Evolutionary conservation across 2,888 invertebrate species (phyloP), one percentile per base, ranked within the genome.

Genomic region (Parnassius apollo): DNA sequence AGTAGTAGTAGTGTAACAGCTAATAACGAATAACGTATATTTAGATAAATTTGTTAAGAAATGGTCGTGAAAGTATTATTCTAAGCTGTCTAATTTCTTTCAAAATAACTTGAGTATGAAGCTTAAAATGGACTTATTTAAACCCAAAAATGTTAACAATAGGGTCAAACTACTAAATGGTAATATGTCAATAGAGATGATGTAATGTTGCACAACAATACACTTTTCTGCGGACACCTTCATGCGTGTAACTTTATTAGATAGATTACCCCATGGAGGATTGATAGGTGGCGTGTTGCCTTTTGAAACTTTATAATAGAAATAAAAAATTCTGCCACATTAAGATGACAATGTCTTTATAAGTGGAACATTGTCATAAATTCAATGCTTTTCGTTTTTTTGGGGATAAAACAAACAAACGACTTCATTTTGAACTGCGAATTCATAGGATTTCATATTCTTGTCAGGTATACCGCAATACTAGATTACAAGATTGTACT

Each of bases 171-270:
- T 86, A 84, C 54, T 57, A 85, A 83, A 85, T 83, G 81, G 82
- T 85, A 83, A 85, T 85, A 83, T 84, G 85, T 86, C 88, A 86
- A 85, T 85, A 73, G 80, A 75, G 78, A 35, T 35, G 81, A 75
- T 76, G 73, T 70, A 74, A 73, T 80, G 78, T 88, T 87, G 84
- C 74, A 72, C 82, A 88, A 91, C 88, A 89, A 88, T 85, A 66
- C 66, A 64, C 69, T 69, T 77, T 85, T 82, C 72, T 79, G 68
- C 69, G 73, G 63, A 75, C 76, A 80, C 76, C 80, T 82, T 83
- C 85, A 86, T 76, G 85, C 85, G 85, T 85, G 76, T 88, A 87
- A 90, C 78, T 77, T 78, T 84, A 87, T 90, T 88, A 88, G 81
- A 81, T 75, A 75, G 73, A 73, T 80, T 71, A 75, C 73, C 79